Base-by-base conservation (phyloP, 2,888 invertebrate genomes). In the Sipunculus nudus region DNA sequence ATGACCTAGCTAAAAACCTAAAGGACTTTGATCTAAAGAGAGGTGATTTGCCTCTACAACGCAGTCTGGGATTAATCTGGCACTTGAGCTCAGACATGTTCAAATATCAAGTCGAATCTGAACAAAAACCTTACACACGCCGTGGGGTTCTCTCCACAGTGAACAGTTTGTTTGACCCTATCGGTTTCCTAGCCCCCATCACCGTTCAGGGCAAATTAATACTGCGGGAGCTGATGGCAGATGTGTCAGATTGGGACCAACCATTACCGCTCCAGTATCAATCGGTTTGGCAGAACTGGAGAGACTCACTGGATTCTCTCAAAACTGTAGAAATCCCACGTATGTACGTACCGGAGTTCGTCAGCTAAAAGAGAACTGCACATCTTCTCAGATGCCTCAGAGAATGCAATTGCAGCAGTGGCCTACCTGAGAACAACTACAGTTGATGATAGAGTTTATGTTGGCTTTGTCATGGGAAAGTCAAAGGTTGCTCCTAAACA, bases 1-100 rank as follows among this genome's bases (percentile, higher is more conserved):
- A 65, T 2, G 68, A 73, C 29, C 59, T 65, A 26, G 63, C 54
- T 1, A 66, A 66, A 10, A 57, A 64, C n/a, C 50, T 70, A 8
- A 65, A 59, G 23, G 47, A 46, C 23, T 49, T 73, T 0, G 56
- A 72, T 41, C 48, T 72, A 21, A 6, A 10, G 5, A 35, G 10
- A 1, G 55, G 54, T n/a, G 26, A 38, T 23, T 46, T 47, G 35
- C 54, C 38, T 13, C 19, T 31, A 29, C 65, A 40, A 50, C 35
- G 31, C 28, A 32, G 23, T 38, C n/a, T 47, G 8, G 47, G 47
- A 13, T 10, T 47, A 10, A 10, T 8, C 8, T 47, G 47, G 47
- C 8, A 21, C 47, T 8, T 47, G 10, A 10, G 10, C 10, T 25
- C 25, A 8, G 47, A 47, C 26, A 25, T 10, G 6, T 47, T 47